Base-by-base conservation (phyloP, 2,888 invertebrate genomes). In the Diloba caeruleocephala region DNA sequence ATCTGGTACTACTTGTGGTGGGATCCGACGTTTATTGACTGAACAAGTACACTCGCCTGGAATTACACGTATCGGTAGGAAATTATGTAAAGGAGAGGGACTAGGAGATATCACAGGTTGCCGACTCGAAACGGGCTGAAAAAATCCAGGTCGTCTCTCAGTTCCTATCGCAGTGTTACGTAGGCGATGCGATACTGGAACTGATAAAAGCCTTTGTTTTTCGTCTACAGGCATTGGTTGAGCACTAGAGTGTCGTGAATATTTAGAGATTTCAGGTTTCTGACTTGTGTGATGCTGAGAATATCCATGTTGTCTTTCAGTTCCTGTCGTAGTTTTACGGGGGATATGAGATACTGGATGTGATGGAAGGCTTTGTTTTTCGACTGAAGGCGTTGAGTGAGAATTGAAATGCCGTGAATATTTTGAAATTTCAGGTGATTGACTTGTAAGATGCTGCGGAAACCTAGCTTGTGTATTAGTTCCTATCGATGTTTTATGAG, bases 1-100 rank as follows among this genome's bases (percentile, higher is more conserved):
- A 32, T 45, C 39, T 50, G 9, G 0, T 38, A 42, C 1, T 42
- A 37, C n/a, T 38, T 32, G 7, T 17, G 13, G 26, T n/a, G 37
- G 8, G 6, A 13, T 31, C 8, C 13, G 4, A 34, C 21, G 1
- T 32, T 38, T 46, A 14, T 8, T 26, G 8, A 12, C 1, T 26
- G 3, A 36, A 6, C 23, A 14, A 14, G 19, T 14, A 19, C 14
- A 36, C 17, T 17, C 41, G 23, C 14, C 28, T 31, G 26, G 4
- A 12, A 31, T 39, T 39, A 34, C 42, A 26, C 13, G 10, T 12
- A 12, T 32, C 5, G 14, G 28, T 9, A 42, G 15, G 12, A 5
- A 41, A 23, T 32, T 13, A 14, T 14, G 31, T 23, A 32, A 25
- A 36, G n/a, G 4, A 23, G 15, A 7, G n/a, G 15, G 8, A n/a